Evolutionary conservation across 2,113 vertebrate genomes (phyloP).

Genomic region (Thryonomys swinderianus): DNA sequence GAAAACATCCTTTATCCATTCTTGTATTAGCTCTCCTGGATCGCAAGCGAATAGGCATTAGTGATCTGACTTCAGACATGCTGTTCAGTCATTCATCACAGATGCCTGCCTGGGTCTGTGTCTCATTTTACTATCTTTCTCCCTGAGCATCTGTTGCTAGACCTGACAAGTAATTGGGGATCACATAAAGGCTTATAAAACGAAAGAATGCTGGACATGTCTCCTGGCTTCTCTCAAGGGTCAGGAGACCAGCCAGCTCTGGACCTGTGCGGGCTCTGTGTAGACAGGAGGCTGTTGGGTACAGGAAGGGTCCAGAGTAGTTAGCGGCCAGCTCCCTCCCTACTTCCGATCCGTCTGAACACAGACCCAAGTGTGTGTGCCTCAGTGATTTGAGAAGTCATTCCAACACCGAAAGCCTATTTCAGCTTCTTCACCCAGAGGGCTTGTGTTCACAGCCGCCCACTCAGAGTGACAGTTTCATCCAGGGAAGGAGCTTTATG

Average conservation of each 20-base stretch:
- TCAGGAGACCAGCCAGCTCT: rapidly evolving
- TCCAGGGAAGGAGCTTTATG: neutral
- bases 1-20: neutral
- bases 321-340: neutral
- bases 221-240: neutral
- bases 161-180: neutral
- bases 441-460: neutral
- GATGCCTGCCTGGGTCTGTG: neutral
- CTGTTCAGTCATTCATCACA: neutral
- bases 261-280: too few species aligned
- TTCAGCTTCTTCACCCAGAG: slow-evolving; percentile 6
- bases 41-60: neutral
- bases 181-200: neutral
- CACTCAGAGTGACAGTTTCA: neutral
- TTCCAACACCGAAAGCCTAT: neutral
- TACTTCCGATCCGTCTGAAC: neutral
- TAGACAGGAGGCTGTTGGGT: too few species aligned
- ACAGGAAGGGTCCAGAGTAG: neutral
- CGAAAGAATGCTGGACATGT: neutral
- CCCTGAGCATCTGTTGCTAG: neutral
- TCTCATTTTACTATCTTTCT: neutral
- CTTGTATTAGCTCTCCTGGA: neutral
- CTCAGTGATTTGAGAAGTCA: neutral
- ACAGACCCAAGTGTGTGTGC: neutral
- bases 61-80: neutral